phyloP scores from a whole-genome alignment of 2,888 invertebrate genomes.

The Bedellia somnulentella region DNA sequence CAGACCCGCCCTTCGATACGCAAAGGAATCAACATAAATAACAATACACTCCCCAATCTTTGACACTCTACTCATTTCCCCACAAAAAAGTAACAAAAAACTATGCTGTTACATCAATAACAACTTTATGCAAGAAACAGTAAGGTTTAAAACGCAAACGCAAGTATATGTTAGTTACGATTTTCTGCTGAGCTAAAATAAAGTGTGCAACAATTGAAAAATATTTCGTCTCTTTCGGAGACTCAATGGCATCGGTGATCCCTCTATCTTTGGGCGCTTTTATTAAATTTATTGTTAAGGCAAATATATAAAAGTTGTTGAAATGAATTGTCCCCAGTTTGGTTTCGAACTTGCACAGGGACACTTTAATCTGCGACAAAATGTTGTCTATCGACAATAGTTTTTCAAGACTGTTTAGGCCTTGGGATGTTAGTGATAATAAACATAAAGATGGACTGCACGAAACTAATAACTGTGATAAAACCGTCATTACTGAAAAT shows the following conservation, averaged over 20 bases:
- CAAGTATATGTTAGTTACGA: no score
- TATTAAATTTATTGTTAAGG: slow-evolving; percentile 59
- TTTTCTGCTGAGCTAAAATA: no score
- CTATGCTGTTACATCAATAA: no score
- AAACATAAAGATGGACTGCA: slow-evolving; percentile 14
- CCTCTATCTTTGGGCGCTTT: slow-evolving; percentile 47
- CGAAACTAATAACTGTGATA: slow-evolving; percentile 14
- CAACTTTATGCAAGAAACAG: no score
- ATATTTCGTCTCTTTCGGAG: slow-evolving; percentile 56
- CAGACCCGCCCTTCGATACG: slow-evolving; percentile 44
- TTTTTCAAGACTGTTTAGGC: slow-evolving; percentile 61
- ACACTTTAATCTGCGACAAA: slow-evolving; percentile 16
- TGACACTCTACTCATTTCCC: slow-evolving; percentile 20
- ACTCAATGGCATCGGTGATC: slow-evolving; percentile 39
- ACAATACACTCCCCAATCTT: slow-evolving; percentile 60
- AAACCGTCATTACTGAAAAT: slow-evolving; percentile 12
- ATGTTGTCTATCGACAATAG: slow-evolving; percentile 40
- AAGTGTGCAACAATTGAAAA: slow-evolving; percentile 61
- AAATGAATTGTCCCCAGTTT: no score
- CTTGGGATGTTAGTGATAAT: slow-evolving; percentile 59
- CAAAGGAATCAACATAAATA: slow-evolving; percentile 60
- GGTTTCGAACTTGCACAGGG: no score
- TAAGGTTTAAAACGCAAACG: slow-evolving; percentile 12
- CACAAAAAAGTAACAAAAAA: slow-evolving; percentile 13
- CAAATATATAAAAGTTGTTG: slow-evolving; percentile 57